Evolutionary conservation across 2,888 invertebrate species (phyloP), one percentile per base, ranked within the genome.

Genomic region (Baronia brevicornis): DNA sequence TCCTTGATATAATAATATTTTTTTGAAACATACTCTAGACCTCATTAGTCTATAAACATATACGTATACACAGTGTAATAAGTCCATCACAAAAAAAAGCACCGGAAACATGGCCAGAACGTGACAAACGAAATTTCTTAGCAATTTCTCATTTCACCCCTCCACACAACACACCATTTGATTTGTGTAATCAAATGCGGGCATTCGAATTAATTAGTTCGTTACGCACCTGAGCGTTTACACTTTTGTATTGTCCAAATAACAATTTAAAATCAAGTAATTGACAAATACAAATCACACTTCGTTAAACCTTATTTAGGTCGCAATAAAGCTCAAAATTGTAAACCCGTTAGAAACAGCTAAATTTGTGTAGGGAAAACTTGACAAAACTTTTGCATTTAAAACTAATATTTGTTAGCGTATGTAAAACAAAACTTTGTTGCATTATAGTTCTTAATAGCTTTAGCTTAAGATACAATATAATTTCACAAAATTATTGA

Each of bases 111-210:
- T 54, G 64, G 56, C 48, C 57, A 54, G 51, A 73, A 79, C 84
- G 80, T 84, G 79, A 80, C 84, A 78, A 74, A 80, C 68, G 51
- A 68, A 73, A 80, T 80, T 84, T 80, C 80, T 82, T 84, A 70
- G 75, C 72, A 75, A 82, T 82, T 82, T 77, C 80, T 82, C 82
- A 80, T 78, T 79, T 61, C 69, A 68, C 75, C 80, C 82, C 72
- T 47, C n/a, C 60, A 51, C 57, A 73, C 67, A 68, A 68, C 57
- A 60, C 56, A 73, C 71, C 71, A 72, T 82, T 82, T 80, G 84
- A 82, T 84, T 82, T 78, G 80, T 75, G 75, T 80, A 84, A 80
- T 82, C 80, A 84, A 82, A 84, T 80, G 80, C 74, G 82, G 79
- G 79, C 77, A 71, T 78, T 75, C 61, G 53, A 79, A 79, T 79